phyloP scores from a whole-genome alignment of 2,888 invertebrate genomes.

The Dicranocentrus wangi region DNA sequence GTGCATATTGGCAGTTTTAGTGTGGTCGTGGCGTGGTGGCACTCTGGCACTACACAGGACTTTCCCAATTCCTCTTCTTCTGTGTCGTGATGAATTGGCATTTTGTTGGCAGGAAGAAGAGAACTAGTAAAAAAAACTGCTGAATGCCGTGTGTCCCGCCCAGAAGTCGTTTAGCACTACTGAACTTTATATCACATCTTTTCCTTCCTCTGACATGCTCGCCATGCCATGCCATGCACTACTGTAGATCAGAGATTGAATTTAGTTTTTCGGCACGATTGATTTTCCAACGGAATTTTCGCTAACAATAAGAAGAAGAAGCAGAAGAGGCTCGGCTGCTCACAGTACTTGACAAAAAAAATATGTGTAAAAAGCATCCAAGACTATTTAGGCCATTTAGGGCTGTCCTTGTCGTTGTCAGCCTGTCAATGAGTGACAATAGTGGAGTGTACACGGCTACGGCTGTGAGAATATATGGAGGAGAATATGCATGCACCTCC shows the following conservation, averaged over 20 bases:
- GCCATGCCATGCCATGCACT: not conserved
- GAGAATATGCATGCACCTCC: too few relatives aligned
- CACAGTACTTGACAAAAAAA: not conserved
- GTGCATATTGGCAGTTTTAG: too few relatives aligned
- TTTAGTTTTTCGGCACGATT: slow-evolving; percentile 25
- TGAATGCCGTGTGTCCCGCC: slow-evolving; percentile 39
- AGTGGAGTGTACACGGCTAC: too few relatives aligned
- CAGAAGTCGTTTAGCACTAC: slow-evolving; percentile 50
- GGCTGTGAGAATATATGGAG: too few relatives aligned
- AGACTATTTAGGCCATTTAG: slow-evolving; percentile 5
- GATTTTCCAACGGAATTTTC: slow-evolving; percentile 30
- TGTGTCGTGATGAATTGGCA: slow-evolving; percentile 51
- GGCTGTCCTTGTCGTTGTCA: slow-evolving; percentile 9
- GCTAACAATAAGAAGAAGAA: not conserved
- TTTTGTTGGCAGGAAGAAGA: slow-evolving; percentile 57
- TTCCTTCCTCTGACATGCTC: not conserved
- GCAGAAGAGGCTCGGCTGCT: too few relatives aligned
- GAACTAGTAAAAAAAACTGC: slow-evolving; percentile 21
- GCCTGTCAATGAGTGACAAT: not conserved
- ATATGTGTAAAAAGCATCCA: not conserved
- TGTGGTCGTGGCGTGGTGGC: not conserved
- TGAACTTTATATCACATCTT: slow-evolving; percentile 15
- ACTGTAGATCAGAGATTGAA: not conserved
- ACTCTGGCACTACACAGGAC: not conserved
- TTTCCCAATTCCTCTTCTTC: slow-evolving; percentile 13